These are phyloP conservation scores for Peromyscus polionotus DNA, from an alignment of 2,113 vertebrate genomes.

Conservation along the genomic window DNA sequence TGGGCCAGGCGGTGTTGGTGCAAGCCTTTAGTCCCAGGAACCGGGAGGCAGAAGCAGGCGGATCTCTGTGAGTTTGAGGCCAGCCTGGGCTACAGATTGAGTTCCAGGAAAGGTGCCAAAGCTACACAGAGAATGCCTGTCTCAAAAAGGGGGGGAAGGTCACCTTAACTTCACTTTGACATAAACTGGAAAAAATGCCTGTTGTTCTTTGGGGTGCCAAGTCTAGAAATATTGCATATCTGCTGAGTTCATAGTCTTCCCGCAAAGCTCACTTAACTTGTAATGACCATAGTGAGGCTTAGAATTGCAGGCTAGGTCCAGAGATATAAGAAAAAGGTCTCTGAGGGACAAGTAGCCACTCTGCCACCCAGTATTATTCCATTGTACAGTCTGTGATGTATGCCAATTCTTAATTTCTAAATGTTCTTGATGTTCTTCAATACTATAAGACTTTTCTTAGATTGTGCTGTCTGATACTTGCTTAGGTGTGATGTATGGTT, in stretches of 20 bases:
- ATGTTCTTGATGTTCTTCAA: not conserved
- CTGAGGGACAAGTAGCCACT: not conserved
- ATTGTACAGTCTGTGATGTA: too few relatives aligned
- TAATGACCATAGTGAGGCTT: not conserved
- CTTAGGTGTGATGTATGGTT: not conserved
- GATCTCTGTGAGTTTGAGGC: too few relatives aligned
- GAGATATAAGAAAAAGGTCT: not conserved
- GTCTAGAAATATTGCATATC: not conserved
- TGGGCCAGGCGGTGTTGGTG: too few relatives aligned
- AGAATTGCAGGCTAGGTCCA: not conserved
- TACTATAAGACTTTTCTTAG: not conserved
- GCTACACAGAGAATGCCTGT: too few relatives aligned
- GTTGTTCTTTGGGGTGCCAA: not conserved
- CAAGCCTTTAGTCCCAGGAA: too few relatives aligned
- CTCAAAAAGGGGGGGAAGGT: too few relatives aligned
- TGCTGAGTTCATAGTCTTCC: not conserved
- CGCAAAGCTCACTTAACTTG: not conserved
- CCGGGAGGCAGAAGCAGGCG: too few relatives aligned
- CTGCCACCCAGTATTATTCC: not conserved
- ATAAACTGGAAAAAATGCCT: not conserved
- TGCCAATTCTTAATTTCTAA: not conserved
- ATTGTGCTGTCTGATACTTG: not conserved
- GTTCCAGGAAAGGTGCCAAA: too few relatives aligned
- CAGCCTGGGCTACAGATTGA: too few relatives aligned
- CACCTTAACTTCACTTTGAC: not conserved